Percentiles rank a stretch among this genome's conserved stretches.
Evolutionary conservation across 1,140 invertebrate genomes (phyloP).

Genomic region (Micrasema longulum): DNA sequence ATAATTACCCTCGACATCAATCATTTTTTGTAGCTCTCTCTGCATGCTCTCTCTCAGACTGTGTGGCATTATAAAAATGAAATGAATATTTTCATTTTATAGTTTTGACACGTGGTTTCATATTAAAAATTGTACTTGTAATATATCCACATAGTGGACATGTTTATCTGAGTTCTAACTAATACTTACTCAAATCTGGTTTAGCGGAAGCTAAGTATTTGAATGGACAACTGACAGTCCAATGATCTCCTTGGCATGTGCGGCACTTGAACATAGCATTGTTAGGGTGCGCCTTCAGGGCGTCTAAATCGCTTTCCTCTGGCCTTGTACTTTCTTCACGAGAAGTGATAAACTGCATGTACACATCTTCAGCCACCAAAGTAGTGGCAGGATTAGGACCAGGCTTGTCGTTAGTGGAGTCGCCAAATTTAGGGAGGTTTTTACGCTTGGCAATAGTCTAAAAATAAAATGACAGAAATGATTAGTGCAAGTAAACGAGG

Average conservation of each 20-base stretch:
- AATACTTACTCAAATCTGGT: conserved; percentile 56
- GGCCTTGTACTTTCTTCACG: conserved; percentile 88
- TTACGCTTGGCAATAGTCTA: conserved; percentile 89
- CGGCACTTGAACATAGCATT: conserved; percentile 92
- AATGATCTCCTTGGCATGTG: conserved; percentile 96
- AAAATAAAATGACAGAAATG: no score
- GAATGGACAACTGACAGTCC: conserved; percentile 97
- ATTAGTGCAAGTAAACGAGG: no score
- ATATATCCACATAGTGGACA: no score
- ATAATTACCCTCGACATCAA: no score
- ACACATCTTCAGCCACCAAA: conserved; percentile 94
- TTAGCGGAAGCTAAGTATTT: conserved; percentile 84
- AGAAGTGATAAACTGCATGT: conserved; percentile 91
- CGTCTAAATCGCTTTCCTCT: conserved; percentile 87
- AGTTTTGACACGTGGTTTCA: no score
- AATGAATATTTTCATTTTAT: no score
- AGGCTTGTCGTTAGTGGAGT: conserved; percentile 88
- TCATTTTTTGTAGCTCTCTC: no score
- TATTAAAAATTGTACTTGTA: no score
- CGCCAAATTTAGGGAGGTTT: conserved; percentile 95
- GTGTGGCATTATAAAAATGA: no score
- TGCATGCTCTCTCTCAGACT: no score
- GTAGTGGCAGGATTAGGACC: conserved; percentile 97
- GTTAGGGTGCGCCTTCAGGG: conserved; percentile 62
- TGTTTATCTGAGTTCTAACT: no score